Base-by-base conservation (phyloP, 2,113 vertebrate species). In the Diphyllodes magnificus region DNA sequence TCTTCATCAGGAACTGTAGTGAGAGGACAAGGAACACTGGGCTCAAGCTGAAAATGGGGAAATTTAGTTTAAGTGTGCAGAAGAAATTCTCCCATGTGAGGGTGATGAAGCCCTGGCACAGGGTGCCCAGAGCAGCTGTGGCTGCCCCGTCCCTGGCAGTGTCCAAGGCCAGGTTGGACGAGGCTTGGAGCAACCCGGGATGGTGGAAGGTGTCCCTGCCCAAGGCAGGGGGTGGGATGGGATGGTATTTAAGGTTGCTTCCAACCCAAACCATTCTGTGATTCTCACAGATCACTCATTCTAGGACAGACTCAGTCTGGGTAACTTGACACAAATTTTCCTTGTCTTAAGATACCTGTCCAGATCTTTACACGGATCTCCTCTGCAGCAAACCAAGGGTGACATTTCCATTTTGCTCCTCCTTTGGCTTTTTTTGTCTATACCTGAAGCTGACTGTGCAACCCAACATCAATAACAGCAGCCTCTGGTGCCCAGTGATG, bases 81-180 rank as follows among this genome's bases (percentile, higher is more conserved):
- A 47, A 39, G 39, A 61, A 70, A 40, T 70, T 78, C 47, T 70
- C 1, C 31, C 28, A n/a, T 78, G 39, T 23, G 47, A 69, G 33
- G 12, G 33, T 39, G 33, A 1, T 0, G 1, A 86, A 39, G 23
- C 22, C 14, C 22, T 51, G 71, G 33, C 39, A 39, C 33, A 60
- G 33, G 53, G 0, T 51, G 37, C 3, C 37, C 54, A 77, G 45
- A 53, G 63, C 0, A 59, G 21, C 61, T 69, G 64, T 20, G 54
- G 64, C 47, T 61, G 39, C n/a, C 30, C 30, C 64, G 47, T 13
- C 19, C 39, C 56, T 70, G 64, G 19, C 0, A 61, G 28, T 54
- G 64, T 9, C 47, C 28, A 24, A 47, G 64, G 64, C 15, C 73
- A 40, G 40, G 19, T 0, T 78, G 47, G 23, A n/a, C 1, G 0